phyloP scores from a whole-genome alignment of 2,888 invertebrate genomes.

The Perdita meconis region DNA sequence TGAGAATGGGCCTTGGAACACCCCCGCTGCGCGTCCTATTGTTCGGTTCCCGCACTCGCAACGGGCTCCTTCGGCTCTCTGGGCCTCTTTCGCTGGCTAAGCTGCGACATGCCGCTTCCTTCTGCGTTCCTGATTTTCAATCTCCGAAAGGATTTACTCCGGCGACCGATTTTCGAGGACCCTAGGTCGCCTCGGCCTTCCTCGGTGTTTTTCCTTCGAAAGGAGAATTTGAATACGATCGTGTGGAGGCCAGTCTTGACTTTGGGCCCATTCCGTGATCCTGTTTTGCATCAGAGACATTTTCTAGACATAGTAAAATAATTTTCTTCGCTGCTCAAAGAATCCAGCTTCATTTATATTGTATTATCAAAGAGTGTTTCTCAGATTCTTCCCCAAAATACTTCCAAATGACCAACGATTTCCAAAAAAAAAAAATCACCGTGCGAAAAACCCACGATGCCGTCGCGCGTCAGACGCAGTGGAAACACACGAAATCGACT shows the following conservation, averaged over 20 bases:
- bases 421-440: background rate
- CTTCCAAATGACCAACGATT: background rate
- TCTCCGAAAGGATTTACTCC: slow-evolving; percentile 57
- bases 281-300: background rate
- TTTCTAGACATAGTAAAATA: no score
- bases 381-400: background rate
- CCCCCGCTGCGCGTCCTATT: slow-evolving; percentile 75
- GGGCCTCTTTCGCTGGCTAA: slow-evolving; percentile 45
- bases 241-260: slow-evolving; percentile 11
- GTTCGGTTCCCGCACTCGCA: slow-evolving; percentile 70
- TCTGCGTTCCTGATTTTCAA: slow-evolving; percentile 37
- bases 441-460: slow-evolving; percentile 22
- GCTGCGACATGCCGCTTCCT: slow-evolving; percentile 26
- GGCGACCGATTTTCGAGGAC: background rate
- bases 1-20: slow-evolving; percentile 49
- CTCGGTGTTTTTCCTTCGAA: background rate
- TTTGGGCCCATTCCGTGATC: background rate
- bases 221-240: slow-evolving; percentile 10
- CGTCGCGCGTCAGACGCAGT: background rate
- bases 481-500: slow-evolving; percentile 15
- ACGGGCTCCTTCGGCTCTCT: slow-evolving; percentile 54
- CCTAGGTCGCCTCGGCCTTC: background rate
- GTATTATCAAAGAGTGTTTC: no score
- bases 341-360: no score
- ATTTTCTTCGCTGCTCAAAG: no score